Evolutionary conservation across 2,113 vertebrate genomes (phyloP).

Genomic region (Podocnemis expansa): DNA sequence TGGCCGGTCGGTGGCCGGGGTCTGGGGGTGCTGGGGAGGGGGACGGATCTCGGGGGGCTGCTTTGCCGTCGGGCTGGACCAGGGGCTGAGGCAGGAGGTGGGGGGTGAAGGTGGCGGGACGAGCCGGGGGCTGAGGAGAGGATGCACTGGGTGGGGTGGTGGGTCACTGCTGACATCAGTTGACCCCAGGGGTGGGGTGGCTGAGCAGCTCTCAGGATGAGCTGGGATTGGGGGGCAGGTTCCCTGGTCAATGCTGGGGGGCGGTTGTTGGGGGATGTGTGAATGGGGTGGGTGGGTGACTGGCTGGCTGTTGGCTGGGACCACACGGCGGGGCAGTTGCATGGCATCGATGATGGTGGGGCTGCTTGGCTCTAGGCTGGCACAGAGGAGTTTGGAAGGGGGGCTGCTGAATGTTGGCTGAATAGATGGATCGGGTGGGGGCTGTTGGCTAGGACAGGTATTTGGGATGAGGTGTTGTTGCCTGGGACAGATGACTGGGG

Average conservation of each 20-base stretch:
- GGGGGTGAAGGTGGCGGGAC: no score
- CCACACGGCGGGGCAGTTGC: no score
- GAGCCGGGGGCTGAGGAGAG: background rate
- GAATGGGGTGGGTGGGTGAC: background rate
- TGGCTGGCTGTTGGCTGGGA: background rate
- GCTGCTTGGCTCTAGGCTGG: background rate
- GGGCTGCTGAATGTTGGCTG: no score
- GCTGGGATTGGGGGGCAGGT: no score
- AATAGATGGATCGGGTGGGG: background rate
- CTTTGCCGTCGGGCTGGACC: no score
- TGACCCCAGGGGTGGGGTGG: background rate
- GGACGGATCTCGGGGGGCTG: no score
- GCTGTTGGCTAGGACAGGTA: no score
- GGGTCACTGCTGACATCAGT: background rate
- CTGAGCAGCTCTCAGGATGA: background rate
- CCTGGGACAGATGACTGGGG: rapidly evolving
- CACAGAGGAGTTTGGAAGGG: no score
- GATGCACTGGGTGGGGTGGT: no score
- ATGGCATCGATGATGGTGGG: background rate
- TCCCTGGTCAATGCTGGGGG: no score
- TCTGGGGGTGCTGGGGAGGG: background rate
- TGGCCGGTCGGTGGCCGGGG: background rate
- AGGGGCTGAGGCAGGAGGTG: no score
- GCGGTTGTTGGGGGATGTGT: background rate
- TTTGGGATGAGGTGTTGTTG: no score